Conservation (phyloP, 2,113 vertebrate species). For the Triplophysa dalaica region DNA sequence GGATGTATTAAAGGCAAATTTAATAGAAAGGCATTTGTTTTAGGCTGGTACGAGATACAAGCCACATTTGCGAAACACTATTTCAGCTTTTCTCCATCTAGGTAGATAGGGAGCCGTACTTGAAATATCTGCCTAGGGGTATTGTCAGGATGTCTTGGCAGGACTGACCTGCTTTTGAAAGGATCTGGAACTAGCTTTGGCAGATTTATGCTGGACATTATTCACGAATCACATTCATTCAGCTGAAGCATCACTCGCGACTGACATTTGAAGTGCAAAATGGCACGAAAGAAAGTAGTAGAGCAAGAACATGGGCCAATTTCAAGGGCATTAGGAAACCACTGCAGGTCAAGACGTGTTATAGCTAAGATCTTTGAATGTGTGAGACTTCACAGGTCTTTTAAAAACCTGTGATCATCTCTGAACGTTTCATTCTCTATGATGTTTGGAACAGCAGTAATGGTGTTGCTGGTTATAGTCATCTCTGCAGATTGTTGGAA, state of each 20-base stretch:
- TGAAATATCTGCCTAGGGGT: background rate
- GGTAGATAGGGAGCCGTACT: background rate
- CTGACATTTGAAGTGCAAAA: conserved; percentile 1
- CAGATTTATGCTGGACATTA: conserved; percentile 28
- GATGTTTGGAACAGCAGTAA: conserved; percentile 22
- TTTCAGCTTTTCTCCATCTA: too few relatives aligned
- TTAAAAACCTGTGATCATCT: conserved; percentile 16
- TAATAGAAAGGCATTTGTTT: background rate
- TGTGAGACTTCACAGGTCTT: conserved; percentile 23
- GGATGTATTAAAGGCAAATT: conserved; percentile 1
- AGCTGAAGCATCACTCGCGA: background rate
- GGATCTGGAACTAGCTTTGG: background rate
- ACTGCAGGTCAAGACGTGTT: background rate
- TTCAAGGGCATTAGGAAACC: background rate
- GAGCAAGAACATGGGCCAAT: too few relatives aligned
- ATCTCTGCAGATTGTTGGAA: background rate
- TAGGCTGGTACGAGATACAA: background rate
- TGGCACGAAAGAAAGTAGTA: background rate
- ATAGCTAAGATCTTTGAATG: conserved; percentile 11
- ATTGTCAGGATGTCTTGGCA: background rate
- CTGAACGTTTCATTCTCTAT: conserved; percentile 16
- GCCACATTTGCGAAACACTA: too few relatives aligned
- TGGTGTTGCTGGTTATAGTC: conserved; percentile 19
- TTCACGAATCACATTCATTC: conserved; percentile 23
- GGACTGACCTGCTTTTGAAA: background rate